Base-by-base conservation (phyloP, 2,113 vertebrate genomes). In the Loxodonta africana region DNA sequence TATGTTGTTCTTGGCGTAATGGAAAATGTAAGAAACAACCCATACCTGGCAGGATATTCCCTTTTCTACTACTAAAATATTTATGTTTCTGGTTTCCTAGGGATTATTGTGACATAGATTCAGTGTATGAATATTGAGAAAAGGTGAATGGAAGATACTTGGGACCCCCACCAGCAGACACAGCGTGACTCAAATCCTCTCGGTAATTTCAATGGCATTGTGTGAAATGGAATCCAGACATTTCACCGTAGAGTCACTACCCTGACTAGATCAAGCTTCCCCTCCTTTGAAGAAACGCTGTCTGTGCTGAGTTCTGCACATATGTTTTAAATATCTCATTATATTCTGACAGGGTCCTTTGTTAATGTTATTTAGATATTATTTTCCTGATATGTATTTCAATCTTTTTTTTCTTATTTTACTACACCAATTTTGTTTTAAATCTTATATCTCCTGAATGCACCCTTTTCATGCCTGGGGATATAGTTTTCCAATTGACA, bases 401-500 rank as follows among this genome's bases (percentile, higher is more conserved):
- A 96, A 46, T 89, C 53, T 91, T 57, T 87, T 85, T n/a, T 96
- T 97, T 93, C 90, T 87, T 94, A 96, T 88, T 94, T 90, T 95
- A 74, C n/a, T 91, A 95, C 90, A 97, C 93, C 90, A 96, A 83
- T 98, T 97, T 97, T 90, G 25, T 94, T 97, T 97, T 97, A 95
- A 95, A 81, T 84, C 93, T 88, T 83, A 0, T 96, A 93, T 91
- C 88, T 96, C 25, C 67, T 97, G 44, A 85, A 90, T 0, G 0
- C 53, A 95, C 71, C 21, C 65, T 84, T 97, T 85, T 97, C 90
- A 98, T 98, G 95, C 97, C 97, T 96, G 67, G 94, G 96, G 97
- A 95, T 90, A 93, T 90, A 96, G 96, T 98, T 98, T 98, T 98
- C 91, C 92, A 94, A 90, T 97, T 95, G 82, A 92, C 74, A 76